Evolutionary conservation across 2,888 invertebrate genomes (phyloP), one percentile per base, ranked within the genome.

Genomic region (Lasioglossum zephyrum): DNA sequence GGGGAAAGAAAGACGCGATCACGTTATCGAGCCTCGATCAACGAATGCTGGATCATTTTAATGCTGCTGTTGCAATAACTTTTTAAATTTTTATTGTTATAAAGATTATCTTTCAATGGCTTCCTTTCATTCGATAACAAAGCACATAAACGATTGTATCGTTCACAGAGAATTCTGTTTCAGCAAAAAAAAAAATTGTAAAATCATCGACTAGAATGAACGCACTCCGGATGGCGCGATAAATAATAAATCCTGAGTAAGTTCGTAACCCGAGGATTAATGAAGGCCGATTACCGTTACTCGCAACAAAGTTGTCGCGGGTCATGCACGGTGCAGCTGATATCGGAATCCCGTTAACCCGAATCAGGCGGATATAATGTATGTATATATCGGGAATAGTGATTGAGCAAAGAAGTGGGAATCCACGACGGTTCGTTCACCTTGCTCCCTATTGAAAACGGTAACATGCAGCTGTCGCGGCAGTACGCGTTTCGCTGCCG

Each of bases 371-470:
- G 57, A 44, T 53, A 74, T 72, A 31, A 53, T 53, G 9, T 53
- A 53, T 53, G 53, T 53, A n/a, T 53, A 57, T 72, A 81, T 86
- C 79, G 75, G 31, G 39, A 63, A 77, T 41, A 73, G 53, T 26
- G 60, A 88, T 76, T 22, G 36, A 69, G 36, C 16, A 18, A n/a
- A 63, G 36, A 44, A 69, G 60, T 22, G 18, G 47, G 49, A 73
- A 47, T 73, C 81, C 74, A 79, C 70, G 75, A 81, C 85, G 85
- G 88, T 91, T 91, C 91, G 86, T 92, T 92, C 90, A 91, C 90
- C 92, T 88, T 86, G 31, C 70, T 85, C 81, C 75, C 75, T 53
- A 60, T 18, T 63, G 72, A 79, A 78, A 87, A 87, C 82, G 76
- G 84, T 86, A 82, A 86, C 77, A 81, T 78, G 82, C 82, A 85